These are phyloP conservation scores for Sebastes matsubarae DNA, from an alignment of 2,797 vertebrate genomes.

Conservation along the genomic window DNA sequence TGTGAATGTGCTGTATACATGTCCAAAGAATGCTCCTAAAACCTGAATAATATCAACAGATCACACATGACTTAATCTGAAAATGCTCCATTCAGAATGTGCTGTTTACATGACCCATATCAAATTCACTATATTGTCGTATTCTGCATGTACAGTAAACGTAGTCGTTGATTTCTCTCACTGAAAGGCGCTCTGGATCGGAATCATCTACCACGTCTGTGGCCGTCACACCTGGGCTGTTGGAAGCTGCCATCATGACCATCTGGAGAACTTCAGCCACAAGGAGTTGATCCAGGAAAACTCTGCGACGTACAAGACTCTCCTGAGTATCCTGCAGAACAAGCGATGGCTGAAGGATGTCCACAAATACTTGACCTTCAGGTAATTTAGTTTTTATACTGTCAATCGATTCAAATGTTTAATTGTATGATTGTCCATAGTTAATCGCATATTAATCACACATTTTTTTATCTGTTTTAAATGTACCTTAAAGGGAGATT, in stretches of 20 bases:
- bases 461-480: too few species aligned
- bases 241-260: background rate
- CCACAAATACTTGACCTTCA: background rate
- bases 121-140: background rate
- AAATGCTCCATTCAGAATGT: too few species aligned
- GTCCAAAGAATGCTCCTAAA: too few species aligned
- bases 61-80: too few species aligned
- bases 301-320: background rate
- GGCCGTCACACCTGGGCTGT: background rate
- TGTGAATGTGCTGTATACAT: too few species aligned
- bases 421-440: too few species aligned
- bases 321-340: background rate
- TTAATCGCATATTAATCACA: too few species aligned
- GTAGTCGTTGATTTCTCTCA: background rate
- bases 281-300: background rate
- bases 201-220: background rate
- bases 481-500: too few species aligned
- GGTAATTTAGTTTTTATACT: background rate
- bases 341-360: background rate
- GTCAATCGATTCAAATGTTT: too few species aligned
- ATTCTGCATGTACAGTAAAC: background rate
- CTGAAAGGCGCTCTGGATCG: background rate
- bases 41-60: too few species aligned
- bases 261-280: background rate
- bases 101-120: too few species aligned